Base-by-base conservation (phyloP, 2,888 invertebrate species). In the Drosophila birchii region DNA sequence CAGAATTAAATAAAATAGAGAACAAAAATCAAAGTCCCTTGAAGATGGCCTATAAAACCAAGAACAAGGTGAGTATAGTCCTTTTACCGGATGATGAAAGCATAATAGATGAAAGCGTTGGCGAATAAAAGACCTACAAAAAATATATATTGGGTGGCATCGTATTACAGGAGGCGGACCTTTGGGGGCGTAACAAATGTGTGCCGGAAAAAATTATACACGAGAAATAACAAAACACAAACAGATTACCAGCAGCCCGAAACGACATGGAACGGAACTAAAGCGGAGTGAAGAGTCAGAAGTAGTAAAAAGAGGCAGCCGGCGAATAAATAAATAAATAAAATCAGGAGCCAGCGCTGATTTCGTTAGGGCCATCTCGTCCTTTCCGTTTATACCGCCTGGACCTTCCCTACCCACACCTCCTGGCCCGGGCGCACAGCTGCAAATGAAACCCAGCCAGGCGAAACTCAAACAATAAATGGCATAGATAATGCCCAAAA, bases 391-490 rank as follows among this genome's bases (percentile, higher is more conserved):
- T 5, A 2, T 14, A 11, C 26, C n/a, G 49, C 32, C 51, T 36
- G 53, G 54, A 18, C 54, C 66, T 18, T 6, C 39, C 44, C 23
- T 29, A 4, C 20, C 8, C 36, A 11, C 14, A 14, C 36, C 20
- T 12, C 18, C 44, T 9, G 44, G 32, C 34, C 53, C 20, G 14
- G 23, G 41, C 29, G 12, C 53, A 45, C 77, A 85, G 85, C 86
- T 82, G 83, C 71, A 88, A 88, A 86, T 78, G 78, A 84, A 84
- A 88, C 62, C 70, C 84, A 81, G 61, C 84, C 84, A 81, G 78
- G 87, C 69, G 85, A 85, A 87, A 89, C 80, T 85, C 79, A 74
- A 86, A 87, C 82, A 89, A 86, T 84, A 87, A 86, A 86, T 86
- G 81, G 81, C 86, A 74, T 82, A 87, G 86, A 86, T 86, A 86